phyloP scores from a whole-genome alignment of 2,888 invertebrate genomes.

The Meloe dianella region DNA sequence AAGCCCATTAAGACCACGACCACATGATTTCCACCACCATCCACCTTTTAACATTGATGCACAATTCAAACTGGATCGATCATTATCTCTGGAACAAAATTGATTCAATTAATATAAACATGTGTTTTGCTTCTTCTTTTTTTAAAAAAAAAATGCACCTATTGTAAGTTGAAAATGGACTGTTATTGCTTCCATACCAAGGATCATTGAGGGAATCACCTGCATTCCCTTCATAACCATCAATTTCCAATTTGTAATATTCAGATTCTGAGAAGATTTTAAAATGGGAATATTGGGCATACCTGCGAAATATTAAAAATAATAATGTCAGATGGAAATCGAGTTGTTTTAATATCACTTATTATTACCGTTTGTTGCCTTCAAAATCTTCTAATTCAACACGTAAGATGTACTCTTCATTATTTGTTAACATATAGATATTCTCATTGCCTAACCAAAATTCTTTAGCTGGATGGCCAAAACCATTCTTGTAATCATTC shows the following conservation, averaged over 20 bases:
- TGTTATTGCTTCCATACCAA: constrained; percentile 93
- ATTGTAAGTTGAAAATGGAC: constrained; percentile 92
- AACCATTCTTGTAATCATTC: constrained; percentile 92
- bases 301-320: constrained; percentile 68
- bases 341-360: neutral
- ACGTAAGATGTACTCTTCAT: constrained; percentile 85
- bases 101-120: neutral
- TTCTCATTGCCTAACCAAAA: constrained; percentile 95
- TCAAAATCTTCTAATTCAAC: constrained; percentile 92
- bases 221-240: constrained; percentile 89
- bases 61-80: constrained; percentile 87
- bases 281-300: constrained; percentile 89
- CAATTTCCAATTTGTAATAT: constrained; percentile 90
- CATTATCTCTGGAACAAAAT: constrained; percentile 75
- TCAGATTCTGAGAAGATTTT: constrained; percentile 91
- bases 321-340: too few relatives aligned
- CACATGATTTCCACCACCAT: constrained; percentile 96
- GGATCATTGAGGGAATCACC: constrained; percentile 92
- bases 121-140: too few relatives aligned
- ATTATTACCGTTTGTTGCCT: constrained; percentile 81
- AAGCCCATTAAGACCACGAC: constrained; percentile 86
- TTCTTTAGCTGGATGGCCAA: constrained; percentile 87
- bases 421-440: constrained; percentile 91
- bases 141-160: constrained; percentile 67
- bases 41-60: constrained; percentile 93